phyloP scores from a whole-genome alignment of 2,888 invertebrate species.

The Rugalucina vietnamica region DNA sequence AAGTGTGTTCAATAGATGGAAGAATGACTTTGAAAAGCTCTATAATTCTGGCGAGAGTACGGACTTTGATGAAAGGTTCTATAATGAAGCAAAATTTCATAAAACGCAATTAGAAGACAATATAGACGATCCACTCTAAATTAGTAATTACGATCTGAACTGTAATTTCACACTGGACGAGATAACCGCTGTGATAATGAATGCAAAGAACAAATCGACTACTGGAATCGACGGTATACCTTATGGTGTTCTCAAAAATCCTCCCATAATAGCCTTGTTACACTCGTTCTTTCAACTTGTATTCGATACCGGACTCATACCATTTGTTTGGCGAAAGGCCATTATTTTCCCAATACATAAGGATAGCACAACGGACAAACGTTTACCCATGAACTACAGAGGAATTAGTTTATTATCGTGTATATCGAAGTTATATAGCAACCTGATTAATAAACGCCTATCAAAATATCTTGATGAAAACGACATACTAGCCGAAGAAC shows the following conservation, averaged over 20 bases:
- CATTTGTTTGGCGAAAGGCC: slow-evolving; percentile 17
- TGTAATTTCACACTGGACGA: background rate
- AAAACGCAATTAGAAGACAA: background rate
- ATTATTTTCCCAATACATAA: slow-evolving; percentile 32
- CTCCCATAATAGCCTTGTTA: slow-evolving; percentile 15
- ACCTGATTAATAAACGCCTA: slow-evolving; percentile 37
- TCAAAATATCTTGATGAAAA: slow-evolving; percentile 31
- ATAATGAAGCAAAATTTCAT: background rate
- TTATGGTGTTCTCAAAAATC: background rate
- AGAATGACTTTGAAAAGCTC: background rate
- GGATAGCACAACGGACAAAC: background rate
- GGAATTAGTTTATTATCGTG: slow-evolving; percentile 43
- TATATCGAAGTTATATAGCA: slow-evolving; percentile 38
- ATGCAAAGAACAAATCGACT: background rate
- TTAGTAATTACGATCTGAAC: background rate
- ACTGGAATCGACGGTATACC: background rate
- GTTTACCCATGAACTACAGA: slow-evolving; percentile 31
- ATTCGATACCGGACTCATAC: slow-evolving; percentile 22
- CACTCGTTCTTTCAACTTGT: slow-evolving; percentile 35
- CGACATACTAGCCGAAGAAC: slow-evolving; percentile 30
- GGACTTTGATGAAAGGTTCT: background rate
- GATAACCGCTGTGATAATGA: background rate
- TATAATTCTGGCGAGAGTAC: background rate
- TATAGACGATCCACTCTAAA: background rate
- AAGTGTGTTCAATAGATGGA: background rate